A percentile compares a stretch with the other conserved stretches of the same genome.
Evolutionary conservation across 2,888 invertebrate genomes (phyloP).

Genomic region (Mellilla xanthometata): DNA sequence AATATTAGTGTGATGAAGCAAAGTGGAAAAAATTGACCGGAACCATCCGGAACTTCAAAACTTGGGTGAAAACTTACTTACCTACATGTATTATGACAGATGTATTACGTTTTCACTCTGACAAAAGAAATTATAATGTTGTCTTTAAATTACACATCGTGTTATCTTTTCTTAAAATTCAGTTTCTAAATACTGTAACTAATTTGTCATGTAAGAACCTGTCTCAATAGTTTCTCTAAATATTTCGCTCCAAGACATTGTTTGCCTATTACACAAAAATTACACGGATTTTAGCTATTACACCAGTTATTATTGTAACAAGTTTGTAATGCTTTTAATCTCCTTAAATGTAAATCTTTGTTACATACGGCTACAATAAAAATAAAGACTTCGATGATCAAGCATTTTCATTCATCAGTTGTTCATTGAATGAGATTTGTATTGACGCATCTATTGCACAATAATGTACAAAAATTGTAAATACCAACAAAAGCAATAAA

Average conservation of each 20-base stretch:
- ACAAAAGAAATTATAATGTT: constrained; percentile 3
- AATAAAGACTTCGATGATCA: too few relatives aligned
- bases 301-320: too few relatives aligned
- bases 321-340: too few relatives aligned
- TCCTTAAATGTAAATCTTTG: too few relatives aligned
- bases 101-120: constrained; percentile 1
- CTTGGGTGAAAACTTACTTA: constrained; percentile 6
- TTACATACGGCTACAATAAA: too few relatives aligned
- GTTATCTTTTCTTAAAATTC: neutral
- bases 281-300: too few relatives aligned
- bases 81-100: neutral
- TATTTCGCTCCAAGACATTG: too few relatives aligned
- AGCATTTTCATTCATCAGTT: too few relatives aligned
- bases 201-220: neutral
- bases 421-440: neutral
- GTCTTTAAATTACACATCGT: constrained; percentile 5
- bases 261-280: neutral
- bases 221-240: constrained; percentile 1
- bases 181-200: constrained; percentile 4
- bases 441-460: constrained; percentile 8
- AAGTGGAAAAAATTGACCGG: too few relatives aligned
- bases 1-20: too few relatives aligned
- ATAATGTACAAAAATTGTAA: constrained; percentile 14
- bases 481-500: constrained; percentile 17
- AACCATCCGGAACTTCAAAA: neutral